phyloP scores from a whole-genome alignment of 2,888 invertebrate species.

The Calephelis perditalis region DNA sequence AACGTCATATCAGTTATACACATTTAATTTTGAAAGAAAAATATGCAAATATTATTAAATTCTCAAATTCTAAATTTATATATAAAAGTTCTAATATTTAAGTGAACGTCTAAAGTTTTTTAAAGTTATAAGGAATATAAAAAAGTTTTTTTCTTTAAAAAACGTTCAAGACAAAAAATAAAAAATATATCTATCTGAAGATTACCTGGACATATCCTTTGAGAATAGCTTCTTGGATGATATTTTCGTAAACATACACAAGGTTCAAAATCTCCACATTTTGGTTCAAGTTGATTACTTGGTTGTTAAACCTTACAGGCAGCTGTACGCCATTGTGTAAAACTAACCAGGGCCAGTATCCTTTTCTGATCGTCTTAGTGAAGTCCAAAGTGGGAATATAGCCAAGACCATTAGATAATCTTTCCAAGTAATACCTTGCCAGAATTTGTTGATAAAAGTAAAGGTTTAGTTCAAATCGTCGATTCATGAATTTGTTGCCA shows the following conservation, averaged over 20 bases:
- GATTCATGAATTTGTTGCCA: constrained; percentile 45
- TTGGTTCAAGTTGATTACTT: constrained; percentile 45
- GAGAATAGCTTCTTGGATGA: constrained; percentile 77
- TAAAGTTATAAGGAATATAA: too few relatives aligned
- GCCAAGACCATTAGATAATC: too few relatives aligned
- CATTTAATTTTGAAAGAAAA: not conserved
- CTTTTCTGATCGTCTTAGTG: too few relatives aligned
- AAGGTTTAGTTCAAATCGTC: constrained; percentile 76
- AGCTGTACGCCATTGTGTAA: constrained; percentile 74
- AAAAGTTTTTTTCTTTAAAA: constrained; percentile 28
- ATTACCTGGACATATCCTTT: constrained; percentile 68
- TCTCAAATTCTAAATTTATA: too few relatives aligned
- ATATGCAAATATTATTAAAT: not conserved
- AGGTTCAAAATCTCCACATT: constrained; percentile 41
- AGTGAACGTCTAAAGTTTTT: too few relatives aligned
- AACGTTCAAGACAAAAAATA: too few relatives aligned
- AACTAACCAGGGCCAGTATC: constrained; percentile 77
- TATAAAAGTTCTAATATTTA: too few relatives aligned
- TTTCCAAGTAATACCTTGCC: constrained; percentile 78
- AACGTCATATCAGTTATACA: not conserved
- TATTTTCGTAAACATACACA: constrained; percentile 64
- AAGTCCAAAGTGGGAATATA: too few relatives aligned
- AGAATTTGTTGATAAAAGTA: constrained; percentile 81
- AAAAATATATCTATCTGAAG: not conserved
- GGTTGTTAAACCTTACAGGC: constrained; percentile 68